Evolutionary conservation across 2,888 invertebrate species (phyloP), one percentile per base, ranked within the genome.

Genomic region (Unio delphinus): DNA sequence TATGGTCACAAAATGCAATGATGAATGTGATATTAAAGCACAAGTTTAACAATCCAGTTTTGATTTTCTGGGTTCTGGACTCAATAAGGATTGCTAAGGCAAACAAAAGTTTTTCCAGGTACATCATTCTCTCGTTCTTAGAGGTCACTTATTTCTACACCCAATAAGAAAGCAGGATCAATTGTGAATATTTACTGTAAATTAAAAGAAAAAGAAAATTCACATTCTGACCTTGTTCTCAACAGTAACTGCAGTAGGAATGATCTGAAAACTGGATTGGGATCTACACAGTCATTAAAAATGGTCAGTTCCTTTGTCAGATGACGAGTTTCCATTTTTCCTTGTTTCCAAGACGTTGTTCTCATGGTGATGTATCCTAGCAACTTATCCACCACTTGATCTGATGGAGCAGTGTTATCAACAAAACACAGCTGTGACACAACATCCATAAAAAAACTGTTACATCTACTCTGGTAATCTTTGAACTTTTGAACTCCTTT

Each of bases 261-360:
- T 4, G 85, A 86, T 34, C 87, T 69, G 15, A 87, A 78, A 8
- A 87, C 85, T n/a, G 86, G 87, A 8, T 78, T 85, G 7, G 85
- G 84, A 69, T 86, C 86, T 69, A 87, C 79, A 54, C 80, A 72
- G 61, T 83, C 84, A 61, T 81, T 77, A 65, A 83, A 80, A 64
- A 86, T 76, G 11, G 79, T 79, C 82, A 87, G 71, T 34, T 79
- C 72, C 67, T 80, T 81, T 15, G 83, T 84, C 17, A 72, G 26
- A n/a, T 62, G 68, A 18, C 58, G 55, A 57, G 69, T 64, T 54
- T 64, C 55, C 30, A 59, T 58, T 66, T 34, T 64, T 15, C 45
- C 45, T 45, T 15, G 45, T 45, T 45, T 45, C 45, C 45, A 11
- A 45, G 45, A 15, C 1, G 56, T 55, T 7, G 64, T 54, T 45